Conservation (phyloP, 2,113 vertebrate genomes). For the Psittacus erithacus region DNA sequence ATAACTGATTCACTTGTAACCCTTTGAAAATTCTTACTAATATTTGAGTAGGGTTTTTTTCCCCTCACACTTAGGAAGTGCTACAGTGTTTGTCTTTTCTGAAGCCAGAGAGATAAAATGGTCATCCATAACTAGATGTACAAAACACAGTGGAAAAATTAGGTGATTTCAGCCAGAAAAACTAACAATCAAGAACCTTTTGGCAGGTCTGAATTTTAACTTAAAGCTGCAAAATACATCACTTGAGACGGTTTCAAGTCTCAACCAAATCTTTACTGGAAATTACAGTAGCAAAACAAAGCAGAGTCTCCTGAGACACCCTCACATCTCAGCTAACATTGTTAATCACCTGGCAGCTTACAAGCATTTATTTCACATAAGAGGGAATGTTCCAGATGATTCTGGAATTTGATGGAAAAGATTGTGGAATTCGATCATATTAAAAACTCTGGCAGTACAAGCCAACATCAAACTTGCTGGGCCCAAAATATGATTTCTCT, state of each 20-base stretch:
- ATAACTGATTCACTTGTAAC: background rate
- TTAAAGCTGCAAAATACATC: constrained; percentile 73
- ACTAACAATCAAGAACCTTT: constrained; percentile 54
- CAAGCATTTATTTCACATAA: background rate
- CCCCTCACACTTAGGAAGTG: constrained; percentile 9
- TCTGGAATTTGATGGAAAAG: constrained; percentile 58
- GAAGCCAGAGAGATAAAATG: constrained; percentile 40
- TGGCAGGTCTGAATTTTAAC: constrained; percentile 67
- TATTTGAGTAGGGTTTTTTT: background rate
- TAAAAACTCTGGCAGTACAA: constrained; percentile 48
- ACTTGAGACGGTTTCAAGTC: constrained; percentile 65
- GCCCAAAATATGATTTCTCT: constrained; percentile 39
- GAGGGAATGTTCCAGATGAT: constrained; percentile 50
- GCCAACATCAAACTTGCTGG: background rate
- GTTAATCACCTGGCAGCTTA: constrained; percentile 67
- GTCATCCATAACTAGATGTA: constrained; percentile 21
- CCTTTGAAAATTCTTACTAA: constrained; percentile 34
- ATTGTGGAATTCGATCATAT: constrained; percentile 22
- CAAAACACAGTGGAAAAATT: constrained; percentile 47
- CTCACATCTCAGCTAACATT: constrained; percentile 48
- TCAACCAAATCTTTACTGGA: constrained; percentile 70
- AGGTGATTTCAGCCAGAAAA: constrained; percentile 52
- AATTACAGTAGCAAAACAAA: constrained; percentile 73
- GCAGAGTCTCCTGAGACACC: constrained; percentile 38
- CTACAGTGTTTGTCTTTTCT: constrained; percentile 39